Percentiles rank a stretch among this genome's conserved stretches.
These are phyloP conservation scores for Sporophila hypoxantha DNA, from an alignment of 2,113 vertebrate genomes.

Conservation along the genomic window DNA sequence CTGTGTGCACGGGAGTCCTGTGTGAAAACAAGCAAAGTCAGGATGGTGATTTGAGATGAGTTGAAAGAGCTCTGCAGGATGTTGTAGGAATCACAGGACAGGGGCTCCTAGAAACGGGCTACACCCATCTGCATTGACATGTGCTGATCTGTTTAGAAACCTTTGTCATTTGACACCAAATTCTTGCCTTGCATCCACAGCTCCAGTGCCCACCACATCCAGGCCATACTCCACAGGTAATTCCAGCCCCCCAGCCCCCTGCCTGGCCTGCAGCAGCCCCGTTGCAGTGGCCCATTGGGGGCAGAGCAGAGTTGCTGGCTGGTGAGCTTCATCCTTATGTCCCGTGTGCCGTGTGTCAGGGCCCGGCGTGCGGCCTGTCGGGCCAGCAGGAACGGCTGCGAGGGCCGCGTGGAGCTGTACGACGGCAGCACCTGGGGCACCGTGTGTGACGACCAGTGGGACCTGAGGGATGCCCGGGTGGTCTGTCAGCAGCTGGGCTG, in stretches of 20 bases:
- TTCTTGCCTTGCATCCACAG: fast-evolving
- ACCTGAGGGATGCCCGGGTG: neutral
- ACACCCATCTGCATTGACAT: neutral
- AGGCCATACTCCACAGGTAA: neutral
- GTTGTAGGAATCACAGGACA: no score
- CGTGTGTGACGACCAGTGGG: neutral
- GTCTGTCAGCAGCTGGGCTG: no score
- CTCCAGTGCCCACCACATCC: fast-evolving
- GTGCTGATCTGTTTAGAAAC: fast-evolving
- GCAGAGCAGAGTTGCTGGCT: no score
- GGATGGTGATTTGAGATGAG: no score
- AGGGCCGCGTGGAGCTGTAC: neutral
- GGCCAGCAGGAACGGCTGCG: neutral
- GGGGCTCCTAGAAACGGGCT: neutral
- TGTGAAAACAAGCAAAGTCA: no score
- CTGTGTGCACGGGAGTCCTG: no score
- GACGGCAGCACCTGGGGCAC: neutral
- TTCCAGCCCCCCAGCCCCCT: fast-evolving
- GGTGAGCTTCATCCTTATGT: no score
- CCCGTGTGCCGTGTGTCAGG: neutral
- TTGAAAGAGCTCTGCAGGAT: no score
- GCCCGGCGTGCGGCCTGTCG: neutral
- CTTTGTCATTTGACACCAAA: neutral
- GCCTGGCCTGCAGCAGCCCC: neutral
- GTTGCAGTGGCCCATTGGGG: fast-evolving